Base-by-base conservation (phyloP, 2,888 invertebrate genomes). In the Rotaria magnacalcarata region DNA sequence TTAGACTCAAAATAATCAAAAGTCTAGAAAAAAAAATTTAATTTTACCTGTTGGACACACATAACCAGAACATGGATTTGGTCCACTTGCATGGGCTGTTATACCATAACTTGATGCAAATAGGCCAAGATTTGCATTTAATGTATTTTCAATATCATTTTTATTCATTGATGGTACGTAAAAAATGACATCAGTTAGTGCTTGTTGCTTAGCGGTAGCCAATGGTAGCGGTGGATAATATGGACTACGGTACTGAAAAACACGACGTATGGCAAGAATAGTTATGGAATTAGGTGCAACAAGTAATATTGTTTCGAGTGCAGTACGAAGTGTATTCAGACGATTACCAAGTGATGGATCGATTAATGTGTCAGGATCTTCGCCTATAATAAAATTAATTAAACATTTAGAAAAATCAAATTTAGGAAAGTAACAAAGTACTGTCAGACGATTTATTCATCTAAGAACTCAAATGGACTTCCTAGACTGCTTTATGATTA, bases 61-160 rank as follows among this genome's bases (percentile, higher is more conserved):
- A 80, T 80, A 80, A 47, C 47, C 47, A 0, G 47, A n/a, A 80
- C 80, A 80, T 80, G 80, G 80, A 80, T 80, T 80, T n/a, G 80
- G 80, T 47, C 80, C 80, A 47, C 80, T 80, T 47, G 80, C 80
- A 43, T 24, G 47, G 10, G 47, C 80, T n/a, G 3, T 80, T 21
- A 80, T 80, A 47, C 80, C 80, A 47, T 80, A 80, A n/a, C 43
- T 3, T 80, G 80, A 47, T 24, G 8, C 10, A 80, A 80, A 80
- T 80, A 10, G n/a, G 14, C 6, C n/a, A 80, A 80, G 43, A 47
- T 80, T 80, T 11, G 24, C 47, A 80, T 80, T 80, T 43, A 80
- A 14, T 47, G 47, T 47, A 47, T 47, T 80, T 80, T 80, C 80
- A 80, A 80, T 80, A 47, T 47, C 43, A n/a, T 47, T n/a, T 47